Percentiles rank a stretch among this genome's conserved stretches.
These are phyloP conservation scores for Drosophila trapezifrons DNA, from an alignment of 1,140 invertebrate species.

Conservation along the genomic window DNA sequence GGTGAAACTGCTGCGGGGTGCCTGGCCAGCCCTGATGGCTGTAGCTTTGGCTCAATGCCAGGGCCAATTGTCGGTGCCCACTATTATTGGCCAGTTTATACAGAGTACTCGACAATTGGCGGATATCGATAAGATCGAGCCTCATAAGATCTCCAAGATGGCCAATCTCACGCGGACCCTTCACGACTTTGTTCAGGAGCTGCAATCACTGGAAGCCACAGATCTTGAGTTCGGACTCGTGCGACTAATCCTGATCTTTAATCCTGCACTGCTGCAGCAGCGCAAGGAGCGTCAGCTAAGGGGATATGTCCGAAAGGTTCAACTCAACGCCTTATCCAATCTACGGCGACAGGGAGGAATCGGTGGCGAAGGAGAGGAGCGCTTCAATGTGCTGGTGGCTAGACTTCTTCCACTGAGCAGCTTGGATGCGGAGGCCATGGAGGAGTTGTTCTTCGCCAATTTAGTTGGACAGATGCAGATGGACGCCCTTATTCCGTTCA, in stretches of 20 bases:
- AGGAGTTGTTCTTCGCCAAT: slow-evolving; percentile 95
- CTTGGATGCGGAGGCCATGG: slow-evolving; percentile 91
- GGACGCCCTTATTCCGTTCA: slow-evolving; percentile 96
- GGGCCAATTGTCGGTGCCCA: slow-evolving; percentile 90
- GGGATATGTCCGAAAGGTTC: slow-evolving; percentile 73
- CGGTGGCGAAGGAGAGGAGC: slow-evolving; percentile 60
- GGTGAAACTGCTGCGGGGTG: slow-evolving; percentile 91
- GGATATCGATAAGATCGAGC: slow-evolving; percentile 88
- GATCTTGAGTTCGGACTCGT: slow-evolving; percentile 94
- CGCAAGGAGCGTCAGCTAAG: slow-evolving; percentile 65
- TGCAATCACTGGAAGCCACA: slow-evolving; percentile 90
- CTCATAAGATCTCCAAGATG: slow-evolving; percentile 90
- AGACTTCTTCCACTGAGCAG: slow-evolving; percentile 91
- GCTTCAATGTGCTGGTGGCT: slow-evolving; percentile 85
- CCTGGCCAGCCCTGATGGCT: slow-evolving; percentile 97
- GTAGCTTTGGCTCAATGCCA: slow-evolving; percentile 95
- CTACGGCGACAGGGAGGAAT: slow-evolving; percentile 47
- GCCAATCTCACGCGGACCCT: slow-evolving; percentile 92
- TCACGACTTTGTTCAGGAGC: slow-evolving; percentile 91
- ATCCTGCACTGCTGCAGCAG: slow-evolving; percentile 65
- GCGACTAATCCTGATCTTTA: slow-evolving; percentile 92
- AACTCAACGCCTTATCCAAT: slow-evolving; percentile 67
- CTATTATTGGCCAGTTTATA: slow-evolving; percentile 92
- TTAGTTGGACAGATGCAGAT: slow-evolving; percentile 96
- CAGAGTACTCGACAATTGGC: slow-evolving; percentile 86